A percentile compares a stretch with the other conserved stretches of the same genome.
These are phyloP conservation scores for Phoeniculus purpureus DNA, from an alignment of 2,797 vertebrate genomes.

Conservation along the genomic window DNA sequence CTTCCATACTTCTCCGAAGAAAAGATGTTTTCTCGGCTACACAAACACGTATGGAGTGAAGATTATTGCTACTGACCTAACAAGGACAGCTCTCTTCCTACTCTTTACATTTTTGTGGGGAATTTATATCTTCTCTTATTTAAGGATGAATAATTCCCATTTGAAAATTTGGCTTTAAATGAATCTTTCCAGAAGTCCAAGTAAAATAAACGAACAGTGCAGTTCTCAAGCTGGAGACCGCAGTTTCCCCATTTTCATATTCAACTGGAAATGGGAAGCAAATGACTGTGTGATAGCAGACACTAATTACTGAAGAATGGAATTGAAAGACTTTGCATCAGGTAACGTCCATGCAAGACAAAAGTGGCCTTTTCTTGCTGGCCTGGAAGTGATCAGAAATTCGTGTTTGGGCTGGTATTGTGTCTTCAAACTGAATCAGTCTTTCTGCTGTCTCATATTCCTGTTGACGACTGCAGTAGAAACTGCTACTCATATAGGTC, in stretches of 20 bases:
- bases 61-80: slow-evolving; percentile 34
- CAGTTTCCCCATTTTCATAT: background rate
- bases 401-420: background rate
- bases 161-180: slow-evolving; percentile 46
- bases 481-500: background rate
- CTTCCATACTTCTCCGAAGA: background rate
- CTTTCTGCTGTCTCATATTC: background rate
- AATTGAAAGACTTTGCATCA: background rate
- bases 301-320: background rate
- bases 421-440: background rate
- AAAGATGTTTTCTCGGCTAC: background rate
- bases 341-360: background rate
- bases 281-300: background rate
- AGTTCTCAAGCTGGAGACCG: slow-evolving; percentile 20
- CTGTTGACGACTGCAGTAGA: background rate
- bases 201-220: slow-evolving; percentile 24
- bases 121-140: slow-evolving; percentile 36
- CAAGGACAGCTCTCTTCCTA: slow-evolving; percentile 28
- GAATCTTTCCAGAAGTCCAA: background rate
- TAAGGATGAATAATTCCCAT: slow-evolving; percentile 37
- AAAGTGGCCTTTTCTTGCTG: background rate
- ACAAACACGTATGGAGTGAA: slow-evolving; percentile 15
- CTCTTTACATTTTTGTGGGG: slow-evolving; percentile 43
- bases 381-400: background rate
- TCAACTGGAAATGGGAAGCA: background rate